Base-by-base conservation (phyloP, 53 echinoderm and acorn worm genomes). In the Paelopatides confundens region DNA sequence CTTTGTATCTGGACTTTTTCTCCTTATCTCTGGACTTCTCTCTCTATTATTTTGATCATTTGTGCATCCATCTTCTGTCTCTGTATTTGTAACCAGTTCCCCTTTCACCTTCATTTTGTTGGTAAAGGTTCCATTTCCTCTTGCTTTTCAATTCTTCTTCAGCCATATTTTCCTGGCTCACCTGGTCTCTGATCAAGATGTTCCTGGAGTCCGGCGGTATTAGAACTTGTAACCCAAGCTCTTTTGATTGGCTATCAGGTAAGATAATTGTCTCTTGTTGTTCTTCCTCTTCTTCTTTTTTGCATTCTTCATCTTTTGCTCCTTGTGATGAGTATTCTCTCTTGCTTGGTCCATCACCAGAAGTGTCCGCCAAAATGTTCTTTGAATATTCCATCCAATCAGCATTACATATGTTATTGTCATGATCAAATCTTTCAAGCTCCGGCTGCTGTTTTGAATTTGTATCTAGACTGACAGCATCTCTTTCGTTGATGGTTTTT, bases 401-500 rank as follows among this genome's bases (percentile, higher is more conserved):
- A 2, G 15, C 68, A 29, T 67, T 67, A 32, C 8, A 23, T 23
- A 17, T 12, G 9, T 48, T 14, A 1, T 48, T 21, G 18, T n/a
- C 58, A 58, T 21, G 24, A 58, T 23, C 58, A 0, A 14, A 48
- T 9, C 48, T 48, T 12, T 48, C 48, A 9, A 58, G 6, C 58
- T 58, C 58, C 24, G 17, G n/a, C 21, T 5, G 58, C n/a, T 58
- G 18, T 18, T 35, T 35, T 18, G 70, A 39, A 8, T 70, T 70
- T 34, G 39, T 39, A 23, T 34, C 2, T 7, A 77, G 27, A 50
- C 13, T 29, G 30, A 43, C 37, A 0, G 77, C 50, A 31, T 77
- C 50, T 50, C 51, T 77, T 29, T 82, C 82, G 62, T 82, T 82
- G 15, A 82, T 82, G 35, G 17, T 33, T 30, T 82, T 82, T 32